Conservation (phyloP, 2,113 vertebrate genomes). For the Candoia aspera region DNA sequence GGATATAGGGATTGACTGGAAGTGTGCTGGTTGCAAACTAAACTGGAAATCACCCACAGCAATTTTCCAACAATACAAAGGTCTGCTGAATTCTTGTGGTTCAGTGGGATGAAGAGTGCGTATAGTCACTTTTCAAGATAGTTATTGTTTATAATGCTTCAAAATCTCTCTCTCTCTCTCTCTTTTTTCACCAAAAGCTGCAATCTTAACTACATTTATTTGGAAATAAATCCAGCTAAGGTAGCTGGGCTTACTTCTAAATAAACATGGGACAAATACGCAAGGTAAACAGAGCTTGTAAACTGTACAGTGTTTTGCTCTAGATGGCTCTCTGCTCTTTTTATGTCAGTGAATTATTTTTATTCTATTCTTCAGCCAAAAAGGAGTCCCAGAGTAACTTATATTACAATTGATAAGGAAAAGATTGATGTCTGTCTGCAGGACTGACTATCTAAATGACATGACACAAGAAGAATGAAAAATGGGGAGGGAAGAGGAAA, state of each 20-base stretch:
- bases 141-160: not conserved
- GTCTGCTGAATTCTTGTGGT: not conserved
- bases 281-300: not conserved
- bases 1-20: not conserved
- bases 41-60: not conserved
- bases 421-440: not conserved
- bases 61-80: not conserved
- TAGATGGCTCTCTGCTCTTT: conserved; percentile 35
- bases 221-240: not conserved
- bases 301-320: conserved; percentile 7
- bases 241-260: not conserved
- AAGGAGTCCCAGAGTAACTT: not conserved
- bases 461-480: not conserved
- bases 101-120: not conserved
- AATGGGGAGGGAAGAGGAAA: not conserved
- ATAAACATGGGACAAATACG: not conserved
- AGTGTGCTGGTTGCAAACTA: not conserved
- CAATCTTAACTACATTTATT: not conserved
- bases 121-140: not conserved
- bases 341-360: not conserved
- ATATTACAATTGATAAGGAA: not conserved
- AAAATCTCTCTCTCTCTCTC: not conserved
- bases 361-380: not conserved
- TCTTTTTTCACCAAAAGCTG: not conserved
- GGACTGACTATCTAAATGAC: not conserved